Percentiles rank a stretch among this genome's conserved stretches.
These are phyloP conservation scores for Cyclina sinensis DNA, from an alignment of 1,140 invertebrate species.

Conservation along the genomic window DNA sequence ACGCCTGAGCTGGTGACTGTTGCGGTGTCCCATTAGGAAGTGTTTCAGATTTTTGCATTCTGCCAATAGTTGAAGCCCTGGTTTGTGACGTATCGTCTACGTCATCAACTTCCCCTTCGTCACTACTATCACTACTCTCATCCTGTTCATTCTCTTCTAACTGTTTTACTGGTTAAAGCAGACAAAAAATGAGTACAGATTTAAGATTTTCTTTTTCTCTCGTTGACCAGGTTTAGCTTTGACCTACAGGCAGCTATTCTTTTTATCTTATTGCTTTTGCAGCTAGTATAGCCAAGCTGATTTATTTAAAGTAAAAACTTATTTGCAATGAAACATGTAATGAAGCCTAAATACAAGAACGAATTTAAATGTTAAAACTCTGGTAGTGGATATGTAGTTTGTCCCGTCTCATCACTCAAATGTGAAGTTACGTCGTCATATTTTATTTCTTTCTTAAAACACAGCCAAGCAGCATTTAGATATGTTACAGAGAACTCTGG, in stretches of 20 bases:
- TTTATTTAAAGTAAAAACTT: no score
- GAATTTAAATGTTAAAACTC: no score
- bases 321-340: no score
- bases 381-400: no score
- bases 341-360: no score
- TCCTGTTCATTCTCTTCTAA: constrained; percentile 75
- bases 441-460: no score
- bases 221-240: background rate
- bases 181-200: constrained; percentile 23
- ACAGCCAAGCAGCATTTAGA: no score
- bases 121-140: constrained; percentile 76
- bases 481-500: no score
- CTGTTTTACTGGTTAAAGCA: constrained; percentile 66
- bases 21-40: background rate
- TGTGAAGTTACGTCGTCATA: no score
- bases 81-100: background rate
- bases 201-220: background rate
- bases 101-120: constrained; percentile 74
- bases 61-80: background rate
- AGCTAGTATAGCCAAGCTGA: background rate
- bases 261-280: background rate
- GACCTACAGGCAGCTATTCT: background rate
- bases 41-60: background rate
- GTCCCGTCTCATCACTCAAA: no score
- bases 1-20: background rate